Base-by-base conservation (phyloP, 2,797 vertebrate species). In the Manis crassicaudata region DNA sequence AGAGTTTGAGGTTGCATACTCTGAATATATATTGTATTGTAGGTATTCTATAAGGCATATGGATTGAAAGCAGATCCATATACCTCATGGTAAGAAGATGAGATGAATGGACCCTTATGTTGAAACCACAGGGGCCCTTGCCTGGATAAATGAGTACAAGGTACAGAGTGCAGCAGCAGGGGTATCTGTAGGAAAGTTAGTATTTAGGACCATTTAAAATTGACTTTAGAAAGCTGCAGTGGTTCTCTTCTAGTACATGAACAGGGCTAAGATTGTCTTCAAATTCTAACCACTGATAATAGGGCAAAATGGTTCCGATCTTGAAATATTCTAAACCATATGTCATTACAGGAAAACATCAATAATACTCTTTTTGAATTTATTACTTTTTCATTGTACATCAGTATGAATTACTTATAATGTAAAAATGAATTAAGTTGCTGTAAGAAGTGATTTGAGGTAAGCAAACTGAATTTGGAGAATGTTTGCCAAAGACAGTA, bases 391-490 rank as follows among this genome's bases (percentile, higher is more conserved):
- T 77, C 35, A 60, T 60, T 63, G 21, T 65, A 67, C 8, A 87
- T 35, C n/a, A 73, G 50, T 46, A 58, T 72, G 65, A 76, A 83
- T 96, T 97, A 65, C 60, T 90, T 88, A 86, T 32, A 93, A 77
- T 46, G 67, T 72, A 92, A 93, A 92, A 93, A 90, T 89, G 68
- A 56, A 92, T 82, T 76, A 86, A 92, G 35, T 95, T 88, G 27
- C 50, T 54, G 5, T 90, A 92, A 88, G n/a, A 95, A 95, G 5
- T 92, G 84, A 96, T 72, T 88, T 72, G 29, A 89, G 72, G 40
- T 83, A 92, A 96, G 58, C 27, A 95, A 86, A 96, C 86, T 96
- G 35, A 94, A 93, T 94, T 89, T 88, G 62, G 86, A 91, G 86
- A 85, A 60, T 62, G n/a, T 95, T 50, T 92, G 52, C 73, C 52